phyloP scores from a whole-genome alignment of 1,140 invertebrate species.

The Leptopilina clavipes region DNA sequence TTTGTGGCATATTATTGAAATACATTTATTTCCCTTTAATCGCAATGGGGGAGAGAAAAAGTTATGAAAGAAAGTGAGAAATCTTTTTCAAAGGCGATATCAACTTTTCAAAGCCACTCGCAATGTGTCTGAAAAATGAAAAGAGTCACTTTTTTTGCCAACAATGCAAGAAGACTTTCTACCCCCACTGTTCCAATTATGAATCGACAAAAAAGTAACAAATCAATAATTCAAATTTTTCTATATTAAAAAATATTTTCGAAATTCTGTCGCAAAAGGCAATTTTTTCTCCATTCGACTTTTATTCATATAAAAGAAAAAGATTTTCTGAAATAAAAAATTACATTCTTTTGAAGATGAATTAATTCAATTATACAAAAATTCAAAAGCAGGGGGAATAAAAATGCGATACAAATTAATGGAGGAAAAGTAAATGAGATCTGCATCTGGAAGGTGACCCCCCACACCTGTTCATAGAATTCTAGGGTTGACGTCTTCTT shows the following conservation, averaged over 20 bases:
- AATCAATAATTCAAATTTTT: background rate
- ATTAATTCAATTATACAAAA: background rate
- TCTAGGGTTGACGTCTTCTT: background rate
- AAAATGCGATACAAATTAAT: background rate
- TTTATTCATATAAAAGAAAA: background rate
- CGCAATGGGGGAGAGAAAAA: background rate
- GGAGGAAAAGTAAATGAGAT: background rate
- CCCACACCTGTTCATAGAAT: conserved; percentile 18
- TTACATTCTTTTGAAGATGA: background rate
- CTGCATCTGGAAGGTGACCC: background rate
- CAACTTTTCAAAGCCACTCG: background rate
- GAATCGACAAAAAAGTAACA: background rate
- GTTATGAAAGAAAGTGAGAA: background rate
- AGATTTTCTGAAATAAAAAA: too few species aligned
- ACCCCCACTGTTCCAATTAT: background rate
- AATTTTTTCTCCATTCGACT: too few species aligned
- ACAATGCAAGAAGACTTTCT: background rate
- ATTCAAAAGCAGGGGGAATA: background rate
- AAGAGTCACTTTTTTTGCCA: background rate
- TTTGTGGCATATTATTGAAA: too few species aligned
- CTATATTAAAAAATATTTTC: too few species aligned
- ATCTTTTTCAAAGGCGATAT: background rate
- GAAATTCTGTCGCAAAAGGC: too few species aligned
- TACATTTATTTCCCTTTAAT: background rate
- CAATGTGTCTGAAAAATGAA: conserved; percentile 13